Base-by-base conservation (phyloP, 2,113 vertebrate species). In the Antechinus flavipes region DNA sequence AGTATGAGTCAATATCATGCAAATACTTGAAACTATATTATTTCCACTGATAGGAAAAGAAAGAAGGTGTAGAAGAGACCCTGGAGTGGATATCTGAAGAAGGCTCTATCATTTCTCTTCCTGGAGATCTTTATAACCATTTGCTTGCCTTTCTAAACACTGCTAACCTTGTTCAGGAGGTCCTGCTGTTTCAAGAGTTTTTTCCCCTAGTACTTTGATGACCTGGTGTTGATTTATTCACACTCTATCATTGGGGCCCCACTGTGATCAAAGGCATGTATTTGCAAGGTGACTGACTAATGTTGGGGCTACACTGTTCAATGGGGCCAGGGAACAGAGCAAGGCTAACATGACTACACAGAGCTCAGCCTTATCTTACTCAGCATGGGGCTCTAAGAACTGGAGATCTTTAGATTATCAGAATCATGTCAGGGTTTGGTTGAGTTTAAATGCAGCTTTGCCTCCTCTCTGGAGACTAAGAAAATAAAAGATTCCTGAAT, bases 1-100 rank as follows among this genome's bases (percentile, higher is more conserved):
- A 42, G 6, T 19, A 42, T 22, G n/a, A 84, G 35, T 84, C 68
- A 96, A 84, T 94, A 90, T 47, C 92, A 96, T 94, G 35, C 1
- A 95, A 68, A 93, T 27, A 42, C 42, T 58, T 92, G 52, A 93
- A 89, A n/a, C 10, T n/a, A 90, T 96, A 84, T 89, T 92, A 96
- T 97, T 94, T 96, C 54, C 96, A 91, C 47, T 97, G 90, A 94
- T 56, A 90, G 89, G 94, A 91, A 97, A 91, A 95, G 96, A 90
- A 46, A 90, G 92, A 94, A 94, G 58, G n/a, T 94, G 92, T 94
- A 91, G 52, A 92, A 90, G 91, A 96, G 89, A 96, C 93, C 94
- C 52, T 90, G 96, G 93, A 94, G 56, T 97, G 93, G 97, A 61
- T 97, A 91, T 92, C 58, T 68, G 91, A 90, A 76, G 91, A 16